Base-by-base conservation (phyloP, 2,113 vertebrate species). In the Pterocles burchelli region DNA sequence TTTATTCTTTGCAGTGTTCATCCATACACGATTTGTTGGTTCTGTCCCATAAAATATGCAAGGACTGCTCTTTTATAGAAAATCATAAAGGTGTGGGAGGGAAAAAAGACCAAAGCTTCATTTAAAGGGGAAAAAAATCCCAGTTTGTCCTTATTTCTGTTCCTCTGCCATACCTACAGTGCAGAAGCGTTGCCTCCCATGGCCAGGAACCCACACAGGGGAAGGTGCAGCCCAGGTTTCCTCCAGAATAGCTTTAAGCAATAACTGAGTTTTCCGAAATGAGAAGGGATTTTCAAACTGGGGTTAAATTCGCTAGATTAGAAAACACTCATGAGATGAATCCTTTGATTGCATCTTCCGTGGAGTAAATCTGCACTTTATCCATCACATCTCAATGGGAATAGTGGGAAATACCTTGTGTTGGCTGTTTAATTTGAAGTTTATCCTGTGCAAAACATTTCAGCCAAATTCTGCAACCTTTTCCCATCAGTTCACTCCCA, bases 351-450 rank as follows among this genome's bases (percentile, higher is more conserved):
- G 65, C 41, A 54, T 36, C 77, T 36, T 66, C 67, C 46, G 0
- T 2, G 61, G 49, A 68, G 77, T 62, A 41, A 71, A 74, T 8
- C 4, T 0, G 14, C 34, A 4, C 67, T 48, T 54, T 11, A 41
- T 41, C 36, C 57, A 6, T 12, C 3, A 1, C 62, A 4, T 31
- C 55, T 55, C 5, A n/a, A 0, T 0, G 0, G 5, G 48, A 2
- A 1, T 3, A 11, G n/a, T 9, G 48, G 63, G 49, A 34, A 48
- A 45, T 6, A 0, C 36, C 33, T 61, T 28, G 2, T 12, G 4
- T 7, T 72, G 73, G 65, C n/a, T 73, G 0, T 28, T 63, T 52
- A 7, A 2, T 59, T 31, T 38, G 38, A 21, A 20, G 36, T 7
- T 13, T 13, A 3, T 6, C 11, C 46, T 11, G 10, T 9, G 31